These are phyloP conservation scores for Epinotia ramella DNA, from an alignment of 2,888 invertebrate genomes.

Conservation along the genomic window DNA sequence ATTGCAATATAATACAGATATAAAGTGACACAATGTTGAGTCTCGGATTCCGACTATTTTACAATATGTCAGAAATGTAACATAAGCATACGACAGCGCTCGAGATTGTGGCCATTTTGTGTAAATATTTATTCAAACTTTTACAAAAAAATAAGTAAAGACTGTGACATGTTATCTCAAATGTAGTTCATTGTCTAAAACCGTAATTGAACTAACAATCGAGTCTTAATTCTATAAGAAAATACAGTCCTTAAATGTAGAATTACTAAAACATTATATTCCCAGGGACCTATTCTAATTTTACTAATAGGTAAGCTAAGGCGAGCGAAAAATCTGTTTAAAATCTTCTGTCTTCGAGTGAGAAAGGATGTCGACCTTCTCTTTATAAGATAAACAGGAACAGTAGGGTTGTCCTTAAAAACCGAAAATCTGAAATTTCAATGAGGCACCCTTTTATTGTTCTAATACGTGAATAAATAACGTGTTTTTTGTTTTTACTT, in stretches of 20 bases:
- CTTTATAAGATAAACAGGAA: background rate
- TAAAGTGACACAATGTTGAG: background rate
- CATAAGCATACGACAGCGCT: background rate
- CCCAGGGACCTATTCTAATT: slow-evolving; percentile 16
- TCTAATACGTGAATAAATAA: no score
- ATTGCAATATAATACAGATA: background rate
- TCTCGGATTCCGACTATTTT: background rate
- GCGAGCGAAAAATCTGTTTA: slow-evolving; percentile 30
- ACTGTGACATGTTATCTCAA: no score
- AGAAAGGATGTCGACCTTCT: slow-evolving; percentile 18
- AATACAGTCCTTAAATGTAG: background rate
- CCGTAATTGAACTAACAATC: no score
- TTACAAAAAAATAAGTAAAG: no score
- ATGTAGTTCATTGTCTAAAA: no score
- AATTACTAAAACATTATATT: slow-evolving; percentile 20
- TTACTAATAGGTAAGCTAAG: slow-evolving; percentile 14
- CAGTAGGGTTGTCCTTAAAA: background rate
- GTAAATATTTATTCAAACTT: background rate
- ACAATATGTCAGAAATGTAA: no score
- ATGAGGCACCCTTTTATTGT: no score
- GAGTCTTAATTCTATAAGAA: no score
- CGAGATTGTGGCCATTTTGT: background rate
- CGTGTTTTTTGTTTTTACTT: no score
- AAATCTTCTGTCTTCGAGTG: slow-evolving; percentile 33
- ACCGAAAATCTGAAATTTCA: no score